These are phyloP conservation scores for Seriola aureovittata DNA, from an alignment of 2,113 vertebrate species.

Conservation along the genomic window DNA sequence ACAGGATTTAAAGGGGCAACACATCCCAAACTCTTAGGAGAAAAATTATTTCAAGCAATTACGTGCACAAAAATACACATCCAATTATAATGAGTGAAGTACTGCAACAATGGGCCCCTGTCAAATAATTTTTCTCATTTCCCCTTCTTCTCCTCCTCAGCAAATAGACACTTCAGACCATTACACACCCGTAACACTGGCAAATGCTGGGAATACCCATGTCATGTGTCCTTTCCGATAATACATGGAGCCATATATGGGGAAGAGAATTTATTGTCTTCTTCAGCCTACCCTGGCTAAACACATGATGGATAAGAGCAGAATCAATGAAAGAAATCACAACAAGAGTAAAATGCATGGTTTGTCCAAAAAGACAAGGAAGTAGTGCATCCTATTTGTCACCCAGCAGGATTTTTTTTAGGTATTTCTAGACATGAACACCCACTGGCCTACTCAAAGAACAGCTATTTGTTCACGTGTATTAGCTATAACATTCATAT, in stretches of 20 bases:
- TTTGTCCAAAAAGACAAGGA: background rate
- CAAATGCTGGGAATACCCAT: conserved; percentile 18
- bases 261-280: conserved; percentile 12
- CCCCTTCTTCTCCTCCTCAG: conserved; percentile 31
- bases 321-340: background rate
- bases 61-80: conserved; percentile 48
- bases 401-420: conserved; percentile 26
- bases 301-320: background rate
- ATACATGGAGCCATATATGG: background rate
- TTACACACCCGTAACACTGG: conserved; percentile 8
- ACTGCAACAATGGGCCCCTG: conserved; percentile 44
- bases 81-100: conserved; percentile 71
- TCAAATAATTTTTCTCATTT: conserved; percentile 73
- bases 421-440: conserved; percentile 27
- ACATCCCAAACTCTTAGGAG: conserved; percentile 53
- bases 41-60: conserved; percentile 71
- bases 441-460: conserved; percentile 43
- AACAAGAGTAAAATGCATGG: background rate
- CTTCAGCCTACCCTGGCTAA: background rate
- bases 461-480: conserved; percentile 50
- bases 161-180: conserved; percentile 32
- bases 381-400: conserved; percentile 13
- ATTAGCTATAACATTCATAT: conserved; percentile 35
- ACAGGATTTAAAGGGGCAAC: conserved; percentile 57
- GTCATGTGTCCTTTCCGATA: conserved; percentile 25